A percentile compares a stretch with the other conserved stretches of the same genome.
Evolutionary conservation across 2,113 vertebrate genomes (phyloP).

Genomic region (Rhegmatorhina hoffmannsi): DNA sequence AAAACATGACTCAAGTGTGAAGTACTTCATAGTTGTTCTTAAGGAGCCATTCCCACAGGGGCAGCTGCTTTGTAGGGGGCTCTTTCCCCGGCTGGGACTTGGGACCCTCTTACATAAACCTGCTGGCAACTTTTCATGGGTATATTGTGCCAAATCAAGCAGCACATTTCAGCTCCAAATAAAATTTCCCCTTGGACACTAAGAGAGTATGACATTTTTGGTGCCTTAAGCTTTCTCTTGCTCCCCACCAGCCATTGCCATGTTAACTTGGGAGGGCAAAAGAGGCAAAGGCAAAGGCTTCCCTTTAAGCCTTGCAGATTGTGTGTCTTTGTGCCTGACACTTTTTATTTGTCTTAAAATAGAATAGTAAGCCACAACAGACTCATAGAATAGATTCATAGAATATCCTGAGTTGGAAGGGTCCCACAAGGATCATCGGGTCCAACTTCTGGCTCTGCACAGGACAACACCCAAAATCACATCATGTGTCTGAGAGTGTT

Average conservation of each 20-base stretch:
- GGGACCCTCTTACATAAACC: background rate
- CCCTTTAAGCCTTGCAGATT: background rate
- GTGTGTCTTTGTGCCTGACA: background rate
- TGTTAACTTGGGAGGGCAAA: background rate
- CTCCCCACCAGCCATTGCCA: background rate
- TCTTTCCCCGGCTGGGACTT: background rate
- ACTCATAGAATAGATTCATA: background rate
- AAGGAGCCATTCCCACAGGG: background rate
- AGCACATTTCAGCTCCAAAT: background rate
- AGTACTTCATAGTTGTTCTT: background rate
- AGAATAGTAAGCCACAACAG: background rate
- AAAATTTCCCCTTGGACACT: background rate
- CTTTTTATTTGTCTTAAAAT: background rate
- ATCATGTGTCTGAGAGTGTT: background rate
- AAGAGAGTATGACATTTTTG: background rate
- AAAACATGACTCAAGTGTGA: background rate
- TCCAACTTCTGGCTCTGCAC: background rate
- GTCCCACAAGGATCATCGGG: accelerated
- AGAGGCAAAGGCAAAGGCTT: background rate
- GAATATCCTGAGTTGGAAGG: background rate
- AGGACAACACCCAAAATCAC: background rate
- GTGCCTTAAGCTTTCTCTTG: background rate
- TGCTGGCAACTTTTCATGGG: background rate
- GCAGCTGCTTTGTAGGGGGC: accelerated
- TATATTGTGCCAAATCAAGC: background rate